A percentile compares a stretch with the other conserved stretches of the same genome.
Evolutionary conservation across 2,113 vertebrate genomes (phyloP).

Genomic region (Ictidomys tridecemlineatus): DNA sequence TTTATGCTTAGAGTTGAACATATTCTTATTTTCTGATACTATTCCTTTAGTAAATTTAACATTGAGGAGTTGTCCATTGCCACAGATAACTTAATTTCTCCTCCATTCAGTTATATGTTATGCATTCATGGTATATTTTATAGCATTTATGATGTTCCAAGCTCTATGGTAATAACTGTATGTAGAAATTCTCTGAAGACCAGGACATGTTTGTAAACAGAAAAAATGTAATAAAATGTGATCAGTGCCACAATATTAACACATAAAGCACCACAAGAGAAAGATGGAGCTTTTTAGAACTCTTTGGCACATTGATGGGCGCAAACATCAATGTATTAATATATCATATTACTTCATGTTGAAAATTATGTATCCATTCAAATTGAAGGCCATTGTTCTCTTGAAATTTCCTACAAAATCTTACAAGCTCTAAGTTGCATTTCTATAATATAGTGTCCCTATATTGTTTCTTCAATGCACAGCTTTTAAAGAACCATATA

Average conservation of each 20-base stretch:
- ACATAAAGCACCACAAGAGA: neutral
- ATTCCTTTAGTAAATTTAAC: neutral
- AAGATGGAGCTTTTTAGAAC: neutral
- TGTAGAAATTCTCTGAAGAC: neutral
- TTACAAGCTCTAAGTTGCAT: neutral
- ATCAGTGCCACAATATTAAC: neutral
- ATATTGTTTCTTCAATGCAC: neutral
- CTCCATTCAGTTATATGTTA: neutral
- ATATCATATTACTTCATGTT: neutral
- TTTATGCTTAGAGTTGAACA: neutral
- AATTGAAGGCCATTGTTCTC: neutral
- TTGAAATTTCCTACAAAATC: neutral
- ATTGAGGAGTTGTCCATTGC: neutral
- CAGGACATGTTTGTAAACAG: neutral
- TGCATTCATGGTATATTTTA: neutral
- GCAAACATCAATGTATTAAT: neutral
- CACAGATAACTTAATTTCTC: neutral
- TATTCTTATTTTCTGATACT: neutral
- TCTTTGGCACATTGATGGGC: neutral
- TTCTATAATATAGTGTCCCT: neutral
- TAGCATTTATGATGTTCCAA: neutral
- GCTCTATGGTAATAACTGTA: neutral
- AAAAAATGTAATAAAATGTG: neutral
- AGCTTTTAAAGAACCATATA: neutral
- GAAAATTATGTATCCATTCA: neutral